Evolutionary conservation across 2,797 vertebrate genomes (phyloP).

Genomic region (Emydoidea blandingii): DNA sequence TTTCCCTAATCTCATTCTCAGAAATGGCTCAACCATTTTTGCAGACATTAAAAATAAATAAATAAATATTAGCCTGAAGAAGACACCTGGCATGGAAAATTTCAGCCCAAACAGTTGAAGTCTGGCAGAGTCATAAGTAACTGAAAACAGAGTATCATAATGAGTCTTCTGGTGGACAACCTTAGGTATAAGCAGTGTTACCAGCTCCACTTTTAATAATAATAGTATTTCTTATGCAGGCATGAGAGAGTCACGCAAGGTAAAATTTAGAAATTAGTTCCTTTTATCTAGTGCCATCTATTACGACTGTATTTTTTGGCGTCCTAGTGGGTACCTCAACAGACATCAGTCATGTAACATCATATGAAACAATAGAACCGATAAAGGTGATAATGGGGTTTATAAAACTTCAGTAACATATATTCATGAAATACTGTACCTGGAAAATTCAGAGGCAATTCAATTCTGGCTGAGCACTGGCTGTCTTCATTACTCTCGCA

Average conservation of each 20-base stretch:
- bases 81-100: not conserved
- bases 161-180: not conserved
- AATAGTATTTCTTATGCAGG: not conserved
- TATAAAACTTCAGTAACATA: constrained; percentile 30
- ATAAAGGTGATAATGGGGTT: constrained; percentile 18
- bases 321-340: not conserved
- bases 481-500: constrained; percentile 66
- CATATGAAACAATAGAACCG: constrained; percentile 19
- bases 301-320: not conserved
- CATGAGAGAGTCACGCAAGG: not conserved
- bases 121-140: not conserved
- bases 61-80: not conserved
- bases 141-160: not conserved
- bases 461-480: constrained; percentile 70
- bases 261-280: constrained; percentile 13
- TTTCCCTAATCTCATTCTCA: not conserved
- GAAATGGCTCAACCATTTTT: not conserved
- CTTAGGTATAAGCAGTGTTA: not conserved
- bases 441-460: constrained; percentile 86
- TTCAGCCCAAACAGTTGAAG: not conserved
- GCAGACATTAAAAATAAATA: not conserved
- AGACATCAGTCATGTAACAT: constrained; percentile 9
- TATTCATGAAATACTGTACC: constrained; percentile 76
- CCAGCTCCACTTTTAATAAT: not conserved
- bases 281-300: not conserved